Conservation (phyloP, 2,797 vertebrate genomes). For the Catharus ustulatus region DNA sequence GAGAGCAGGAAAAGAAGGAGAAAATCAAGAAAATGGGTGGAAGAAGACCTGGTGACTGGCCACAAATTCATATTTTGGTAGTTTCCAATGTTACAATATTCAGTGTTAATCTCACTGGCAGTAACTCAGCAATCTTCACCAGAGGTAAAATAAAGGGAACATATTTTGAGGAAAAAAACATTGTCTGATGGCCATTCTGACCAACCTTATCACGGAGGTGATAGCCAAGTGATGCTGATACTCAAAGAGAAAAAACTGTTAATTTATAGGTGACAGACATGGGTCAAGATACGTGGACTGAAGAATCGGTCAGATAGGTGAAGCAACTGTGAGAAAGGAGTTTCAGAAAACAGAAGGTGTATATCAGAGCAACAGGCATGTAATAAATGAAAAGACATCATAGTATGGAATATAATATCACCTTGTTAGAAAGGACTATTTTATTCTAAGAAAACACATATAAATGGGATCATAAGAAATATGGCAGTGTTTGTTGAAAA, state of each 20-base stretch:
- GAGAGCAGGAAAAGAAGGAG: not conserved
- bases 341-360: not conserved
- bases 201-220: not conserved
- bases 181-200: not conserved
- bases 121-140: not conserved
- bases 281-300: not conserved
- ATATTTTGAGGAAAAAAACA: not conserved
- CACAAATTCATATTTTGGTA: not conserved
- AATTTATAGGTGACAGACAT: not conserved
- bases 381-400: not conserved
- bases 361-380: not conserved
- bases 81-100: not conserved
- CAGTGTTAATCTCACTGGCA: not conserved
- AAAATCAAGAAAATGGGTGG: not conserved
- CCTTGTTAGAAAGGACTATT: not conserved
- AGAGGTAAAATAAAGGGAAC: rapidly evolving
- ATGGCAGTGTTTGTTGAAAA: not conserved
- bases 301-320: not conserved
- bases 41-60: not conserved
- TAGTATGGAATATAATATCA: not conserved
- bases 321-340: not conserved
- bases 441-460: not conserved
- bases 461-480: not conserved
- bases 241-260: not conserved
- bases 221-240: not conserved